Conservation (phyloP, 2,113 vertebrate species). For the Elgaria multicarinata region DNA sequence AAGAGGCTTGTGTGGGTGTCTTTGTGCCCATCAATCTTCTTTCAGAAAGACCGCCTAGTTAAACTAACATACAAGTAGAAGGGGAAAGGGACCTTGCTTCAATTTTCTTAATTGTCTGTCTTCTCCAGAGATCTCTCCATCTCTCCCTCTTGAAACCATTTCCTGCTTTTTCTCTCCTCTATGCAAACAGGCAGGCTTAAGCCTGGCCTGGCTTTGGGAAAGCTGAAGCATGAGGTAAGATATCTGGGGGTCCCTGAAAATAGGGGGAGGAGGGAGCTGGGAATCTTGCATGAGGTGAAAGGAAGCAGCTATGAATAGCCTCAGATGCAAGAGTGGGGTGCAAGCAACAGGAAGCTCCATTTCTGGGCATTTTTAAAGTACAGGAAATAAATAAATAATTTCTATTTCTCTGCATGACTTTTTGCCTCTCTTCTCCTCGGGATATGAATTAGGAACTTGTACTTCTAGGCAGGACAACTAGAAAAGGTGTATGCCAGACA, state of each 20-base stretch:
- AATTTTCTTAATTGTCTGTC: not conserved
- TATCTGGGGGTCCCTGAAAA: not conserved
- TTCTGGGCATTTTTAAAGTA: too few species aligned
- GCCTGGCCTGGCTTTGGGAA: constrained; percentile 16
- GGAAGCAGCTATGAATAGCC: not conserved
- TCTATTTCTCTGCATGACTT: not conserved
- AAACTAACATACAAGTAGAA: not conserved
- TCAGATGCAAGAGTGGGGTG: not conserved
- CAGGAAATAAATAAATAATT: too few species aligned
- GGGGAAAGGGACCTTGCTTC: not conserved
- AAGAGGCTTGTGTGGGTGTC: not conserved
- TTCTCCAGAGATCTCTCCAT: not conserved
- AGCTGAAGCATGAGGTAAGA: constrained; percentile 11
- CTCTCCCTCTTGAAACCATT: not conserved
- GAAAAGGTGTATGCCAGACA: too few species aligned
- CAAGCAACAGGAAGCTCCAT: not conserved
- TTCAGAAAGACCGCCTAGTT: not conserved
- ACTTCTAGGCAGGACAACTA: not conserved
- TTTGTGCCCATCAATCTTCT: too few species aligned
- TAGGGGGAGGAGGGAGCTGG: not conserved
- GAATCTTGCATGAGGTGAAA: not conserved
- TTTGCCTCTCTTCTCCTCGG: not conserved
- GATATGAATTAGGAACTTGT: not conserved
- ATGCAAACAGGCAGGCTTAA: constrained; percentile 14
- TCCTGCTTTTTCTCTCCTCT: constrained; percentile 18